These are phyloP conservation scores for Hoplodrina blanda DNA, from an alignment of 2,888 invertebrate genomes.

Conservation along the genomic window DNA sequence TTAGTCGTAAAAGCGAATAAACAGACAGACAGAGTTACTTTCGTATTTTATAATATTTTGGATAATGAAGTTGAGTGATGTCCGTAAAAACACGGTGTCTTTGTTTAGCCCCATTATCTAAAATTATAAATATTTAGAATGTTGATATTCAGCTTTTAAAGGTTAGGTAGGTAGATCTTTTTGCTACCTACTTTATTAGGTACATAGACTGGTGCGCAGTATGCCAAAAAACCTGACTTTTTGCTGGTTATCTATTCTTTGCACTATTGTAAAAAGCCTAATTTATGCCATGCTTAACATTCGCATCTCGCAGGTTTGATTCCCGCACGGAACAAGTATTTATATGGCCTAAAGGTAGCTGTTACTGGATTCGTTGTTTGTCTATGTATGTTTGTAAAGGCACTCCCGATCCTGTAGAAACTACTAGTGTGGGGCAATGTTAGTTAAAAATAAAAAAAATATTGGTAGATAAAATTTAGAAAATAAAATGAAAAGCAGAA, in stretches of 20 bases:
- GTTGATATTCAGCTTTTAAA: constrained; percentile 8
- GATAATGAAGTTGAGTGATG: neutral
- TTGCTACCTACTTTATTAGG: neutral
- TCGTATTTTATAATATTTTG: no score
- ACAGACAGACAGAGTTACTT: no score
- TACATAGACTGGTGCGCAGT: neutral
- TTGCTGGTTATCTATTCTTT: neutral
- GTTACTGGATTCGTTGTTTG: no score
- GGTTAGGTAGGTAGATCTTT: neutral
- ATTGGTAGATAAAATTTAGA: no score
- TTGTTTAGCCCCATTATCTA: neutral
- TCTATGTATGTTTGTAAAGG: no score
- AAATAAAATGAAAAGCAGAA: neutral
- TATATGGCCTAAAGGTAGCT: no score
- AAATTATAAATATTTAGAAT: constrained; percentile 2
- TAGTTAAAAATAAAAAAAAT: no score
- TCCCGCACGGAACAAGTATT: no score
- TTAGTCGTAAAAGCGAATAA: no score
- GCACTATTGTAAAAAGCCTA: neutral
- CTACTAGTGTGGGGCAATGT: no score
- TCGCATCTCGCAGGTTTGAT: no score
- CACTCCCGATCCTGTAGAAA: no score
- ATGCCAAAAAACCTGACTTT: neutral
- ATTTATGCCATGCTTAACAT: neutral
- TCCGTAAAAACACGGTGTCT: neutral